These are phyloP conservation scores for Actinopyga echinites DNA, from an alignment of 53 echinoderm and acorn worm genomes.

Conservation along the genomic window DNA sequence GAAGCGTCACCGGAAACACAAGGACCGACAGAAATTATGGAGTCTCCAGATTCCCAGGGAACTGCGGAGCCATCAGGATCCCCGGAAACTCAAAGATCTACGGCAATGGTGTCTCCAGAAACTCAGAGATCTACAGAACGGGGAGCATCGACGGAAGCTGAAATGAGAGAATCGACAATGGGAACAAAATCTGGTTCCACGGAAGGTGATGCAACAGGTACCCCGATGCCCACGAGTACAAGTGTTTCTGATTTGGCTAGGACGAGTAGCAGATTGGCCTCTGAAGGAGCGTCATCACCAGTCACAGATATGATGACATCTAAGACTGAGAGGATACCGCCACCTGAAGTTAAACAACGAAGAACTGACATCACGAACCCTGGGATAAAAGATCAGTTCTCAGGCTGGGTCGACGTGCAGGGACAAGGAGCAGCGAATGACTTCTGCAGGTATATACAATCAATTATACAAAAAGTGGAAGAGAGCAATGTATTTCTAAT, in stretches of 20 bases:
- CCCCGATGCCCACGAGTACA: too few species aligned
- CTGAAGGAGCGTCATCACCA: too few species aligned
- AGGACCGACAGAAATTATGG: neutral
- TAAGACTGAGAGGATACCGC: too few species aligned
- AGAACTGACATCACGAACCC: constrained; percentile 86
- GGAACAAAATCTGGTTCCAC: too few species aligned
- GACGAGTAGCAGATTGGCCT: too few species aligned
- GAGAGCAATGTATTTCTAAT: too few species aligned
- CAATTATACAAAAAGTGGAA: neutral
- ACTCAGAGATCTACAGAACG: neutral
- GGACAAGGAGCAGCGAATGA: constrained; percentile 99
- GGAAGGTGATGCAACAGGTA: too few species aligned
- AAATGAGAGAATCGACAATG: neutral
- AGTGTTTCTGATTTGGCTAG: too few species aligned
- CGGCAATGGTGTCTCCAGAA: neutral
- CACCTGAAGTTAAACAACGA: constrained; percentile 53
- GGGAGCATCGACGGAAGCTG: neutral
- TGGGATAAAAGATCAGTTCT: constrained; percentile 65
- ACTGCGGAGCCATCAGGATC: neutral
- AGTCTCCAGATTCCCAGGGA: neutral
- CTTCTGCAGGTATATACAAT: constrained; percentile 75
- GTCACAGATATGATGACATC: too few species aligned
- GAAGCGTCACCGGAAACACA: neutral
- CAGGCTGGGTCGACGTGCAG: constrained; percentile 93
- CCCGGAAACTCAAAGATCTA: neutral